These are phyloP conservation scores for Drosophila neutralis DNA, from an alignment of 2,888 invertebrate genomes.

Conservation along the genomic window DNA sequence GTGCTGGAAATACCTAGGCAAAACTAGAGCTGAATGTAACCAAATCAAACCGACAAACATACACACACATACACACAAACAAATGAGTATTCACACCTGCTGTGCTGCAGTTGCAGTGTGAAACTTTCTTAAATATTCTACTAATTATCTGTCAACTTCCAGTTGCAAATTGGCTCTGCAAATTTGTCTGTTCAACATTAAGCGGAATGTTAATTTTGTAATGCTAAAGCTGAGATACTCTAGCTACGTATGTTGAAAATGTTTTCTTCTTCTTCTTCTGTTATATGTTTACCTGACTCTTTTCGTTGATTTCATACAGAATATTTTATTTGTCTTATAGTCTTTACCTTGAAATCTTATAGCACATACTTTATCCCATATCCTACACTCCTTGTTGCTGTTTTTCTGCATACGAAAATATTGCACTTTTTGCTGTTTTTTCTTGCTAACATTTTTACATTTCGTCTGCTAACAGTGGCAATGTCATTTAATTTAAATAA, in stretches of 20 bases:
- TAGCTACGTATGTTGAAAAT: not conserved
- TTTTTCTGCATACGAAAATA: not conserved
- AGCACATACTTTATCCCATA: no score
- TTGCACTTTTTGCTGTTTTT: not conserved
- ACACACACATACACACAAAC: slow-evolving; percentile 18
- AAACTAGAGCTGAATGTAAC: slow-evolving; percentile 6
- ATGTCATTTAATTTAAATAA: not conserved
- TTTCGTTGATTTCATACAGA: not conserved
- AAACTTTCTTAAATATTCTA: slow-evolving; percentile 39
- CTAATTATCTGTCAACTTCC: slow-evolving; percentile 57
- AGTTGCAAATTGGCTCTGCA: slow-evolving; percentile 2
- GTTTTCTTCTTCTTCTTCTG: not conserved
- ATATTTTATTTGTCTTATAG: not conserved
- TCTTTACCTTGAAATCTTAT: no score
- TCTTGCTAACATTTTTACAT: slow-evolving; percentile 51
- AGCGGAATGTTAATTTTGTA: not conserved
- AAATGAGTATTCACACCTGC: slow-evolving; percentile 9
- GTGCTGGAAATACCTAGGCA: not conserved
- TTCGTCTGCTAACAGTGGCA: slow-evolving; percentile 32
- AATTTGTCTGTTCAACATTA: slow-evolving; percentile 3
- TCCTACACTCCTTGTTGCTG: no score
- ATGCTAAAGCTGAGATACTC: not conserved
- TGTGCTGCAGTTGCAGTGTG: slow-evolving; percentile 13
- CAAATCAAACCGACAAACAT: not conserved
- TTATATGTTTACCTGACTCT: not conserved